Evolutionary conservation across 2,113 vertebrate species (phyloP).

Genomic region (Misgurnus anguillicaudatus): DNA sequence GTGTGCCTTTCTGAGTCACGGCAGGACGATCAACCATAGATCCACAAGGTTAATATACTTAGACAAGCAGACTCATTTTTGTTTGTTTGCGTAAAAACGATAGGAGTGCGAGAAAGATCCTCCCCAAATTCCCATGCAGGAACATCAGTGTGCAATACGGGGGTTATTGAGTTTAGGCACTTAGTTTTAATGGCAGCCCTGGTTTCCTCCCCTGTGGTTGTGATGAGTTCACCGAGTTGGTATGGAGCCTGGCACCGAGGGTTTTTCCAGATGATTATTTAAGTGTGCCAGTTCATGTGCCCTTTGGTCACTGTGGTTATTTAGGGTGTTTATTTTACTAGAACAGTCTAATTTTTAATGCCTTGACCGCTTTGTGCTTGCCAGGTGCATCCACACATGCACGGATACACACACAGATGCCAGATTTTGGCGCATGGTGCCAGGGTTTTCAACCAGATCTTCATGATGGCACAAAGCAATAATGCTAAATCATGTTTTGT

Average conservation of each 20-base stretch:
- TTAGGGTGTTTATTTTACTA: constrained; percentile 50
- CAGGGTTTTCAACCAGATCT: too few species aligned
- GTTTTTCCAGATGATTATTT: constrained; percentile 41
- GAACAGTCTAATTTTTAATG: constrained; percentile 51
- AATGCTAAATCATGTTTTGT: too few species aligned
- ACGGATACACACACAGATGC: constrained; percentile 15
- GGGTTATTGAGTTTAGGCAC: constrained; percentile 43
- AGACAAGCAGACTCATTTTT: constrained; percentile 8
- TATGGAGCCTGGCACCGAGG: constrained; percentile 29
- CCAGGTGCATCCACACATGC: constrained; percentile 11
- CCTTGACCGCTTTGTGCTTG: constrained; percentile 14
- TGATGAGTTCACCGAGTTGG: constrained; percentile 41
- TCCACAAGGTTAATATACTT: constrained; percentile 14
- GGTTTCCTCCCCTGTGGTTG: constrained; percentile 47
- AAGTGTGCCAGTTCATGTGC: constrained; percentile 45
- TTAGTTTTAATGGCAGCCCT: constrained; percentile 35
- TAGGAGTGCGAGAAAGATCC: not conserved
- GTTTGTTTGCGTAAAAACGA: constrained; percentile 13
- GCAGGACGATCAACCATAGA: constrained; percentile 42
- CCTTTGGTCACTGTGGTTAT: constrained; percentile 45
- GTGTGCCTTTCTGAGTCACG: constrained; percentile 34
- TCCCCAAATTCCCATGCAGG: constrained; percentile 27
- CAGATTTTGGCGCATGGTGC: not conserved
- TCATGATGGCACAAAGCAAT: too few species aligned
- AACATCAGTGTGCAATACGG: constrained; percentile 27